Conservation (phyloP, 2,888 invertebrate species). For the Mycalesis mineus region DNA sequence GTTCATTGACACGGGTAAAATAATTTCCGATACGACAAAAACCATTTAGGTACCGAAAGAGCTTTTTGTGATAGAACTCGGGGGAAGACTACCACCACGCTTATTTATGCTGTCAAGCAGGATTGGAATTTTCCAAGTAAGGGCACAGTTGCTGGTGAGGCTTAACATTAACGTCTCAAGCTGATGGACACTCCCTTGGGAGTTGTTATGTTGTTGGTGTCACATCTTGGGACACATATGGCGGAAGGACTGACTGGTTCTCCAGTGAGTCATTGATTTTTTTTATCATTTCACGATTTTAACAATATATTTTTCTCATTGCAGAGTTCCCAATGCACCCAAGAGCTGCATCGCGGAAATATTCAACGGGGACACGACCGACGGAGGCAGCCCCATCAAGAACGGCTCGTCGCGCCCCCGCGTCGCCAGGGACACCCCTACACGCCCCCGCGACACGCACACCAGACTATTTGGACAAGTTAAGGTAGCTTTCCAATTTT, state of each 20-base stretch:
- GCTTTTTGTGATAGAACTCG: too few relatives aligned
- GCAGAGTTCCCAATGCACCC: slow-evolving; percentile 80
- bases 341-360: slow-evolving; percentile 80
- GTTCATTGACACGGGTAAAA: slow-evolving; percentile 27
- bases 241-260: too few relatives aligned
- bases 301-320: slow-evolving; percentile 21
- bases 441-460: slow-evolving; percentile 80
- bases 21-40: not conserved
- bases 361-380: slow-evolving; percentile 62
- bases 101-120: too few relatives aligned
- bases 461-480: slow-evolving; percentile 79
- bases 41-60: too few relatives aligned
- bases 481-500: slow-evolving; percentile 23
- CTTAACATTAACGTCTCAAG: too few relatives aligned
- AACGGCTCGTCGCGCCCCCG: slow-evolving; percentile 59
- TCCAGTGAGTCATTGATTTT: not conserved
- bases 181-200: too few relatives aligned
- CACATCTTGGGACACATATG: too few relatives aligned
- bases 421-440: slow-evolving; percentile 76
- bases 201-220: too few relatives aligned
- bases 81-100: too few relatives aligned
- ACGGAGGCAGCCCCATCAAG: slow-evolving; percentile 59
- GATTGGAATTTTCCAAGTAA: too few relatives aligned
- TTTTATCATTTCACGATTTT: not conserved
- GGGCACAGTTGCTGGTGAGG: too few relatives aligned